Conservation (phyloP, 1,140 invertebrate species). For the Goniozus legneri region DNA sequence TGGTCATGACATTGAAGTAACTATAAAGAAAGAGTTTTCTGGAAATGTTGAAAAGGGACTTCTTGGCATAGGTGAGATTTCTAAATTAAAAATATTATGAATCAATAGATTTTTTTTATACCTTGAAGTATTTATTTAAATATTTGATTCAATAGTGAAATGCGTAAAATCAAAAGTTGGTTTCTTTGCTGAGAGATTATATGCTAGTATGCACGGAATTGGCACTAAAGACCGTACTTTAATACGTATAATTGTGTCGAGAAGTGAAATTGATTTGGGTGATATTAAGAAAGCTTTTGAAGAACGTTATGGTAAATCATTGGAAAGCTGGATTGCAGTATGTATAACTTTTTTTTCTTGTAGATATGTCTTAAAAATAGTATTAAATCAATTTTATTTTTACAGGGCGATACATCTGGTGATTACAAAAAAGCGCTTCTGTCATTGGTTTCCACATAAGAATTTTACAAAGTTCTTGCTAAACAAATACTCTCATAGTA, state of each 20-base stretch:
- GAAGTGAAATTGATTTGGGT: slow-evolving; percentile 89
- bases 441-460: slow-evolving; percentile 70
- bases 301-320: slow-evolving; percentile 77
- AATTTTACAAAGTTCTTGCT: background rate
- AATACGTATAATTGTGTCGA: slow-evolving; percentile 84
- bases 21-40: slow-evolving; percentile 70
- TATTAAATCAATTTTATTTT: slow-evolving; percentile 35
- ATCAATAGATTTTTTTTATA: slow-evolving; percentile 4
- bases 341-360: slow-evolving; percentile 44
- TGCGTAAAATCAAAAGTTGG: slow-evolving; percentile 87
- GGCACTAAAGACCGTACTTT: slow-evolving; percentile 88
- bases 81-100: slow-evolving; percentile 13
- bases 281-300: slow-evolving; percentile 88
- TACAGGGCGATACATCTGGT: slow-evolving; percentile 85
- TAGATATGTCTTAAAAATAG: slow-evolving; percentile 10
- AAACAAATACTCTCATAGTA: background rate
- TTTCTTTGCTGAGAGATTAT: slow-evolving; percentile 88
- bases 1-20: slow-evolving; percentile 66
- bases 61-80: slow-evolving; percentile 65
- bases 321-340: slow-evolving; percentile 81
- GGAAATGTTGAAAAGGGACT: slow-evolving; percentile 66
- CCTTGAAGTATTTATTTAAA: slow-evolving; percentile 10
- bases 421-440: slow-evolving; percentile 87
- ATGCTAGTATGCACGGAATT: slow-evolving; percentile 84
- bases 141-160: slow-evolving; percentile 63